Evolutionary conservation across 2,888 invertebrate species (phyloP), one percentile per base, ranked within the genome.

Genomic region (Philereme transversata): DNA sequence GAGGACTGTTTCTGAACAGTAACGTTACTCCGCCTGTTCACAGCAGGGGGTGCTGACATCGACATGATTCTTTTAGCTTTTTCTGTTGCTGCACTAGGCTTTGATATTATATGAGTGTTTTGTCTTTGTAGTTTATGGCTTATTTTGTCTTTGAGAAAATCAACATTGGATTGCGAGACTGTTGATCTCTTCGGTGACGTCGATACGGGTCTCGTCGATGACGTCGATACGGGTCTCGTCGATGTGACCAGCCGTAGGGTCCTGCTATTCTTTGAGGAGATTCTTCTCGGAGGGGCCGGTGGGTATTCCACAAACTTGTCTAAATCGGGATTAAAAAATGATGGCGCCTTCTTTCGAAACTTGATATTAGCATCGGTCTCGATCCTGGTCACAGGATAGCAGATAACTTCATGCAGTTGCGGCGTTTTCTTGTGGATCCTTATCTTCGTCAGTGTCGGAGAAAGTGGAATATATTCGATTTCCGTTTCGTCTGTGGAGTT

Each of bases 391-490:
- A 88, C 68, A 40, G 95, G 95, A 78, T 95, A 95, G 80, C 94
- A 95, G 66, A 94, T 86, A 44, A 95, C 93, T 87, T 95, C 94
- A 48, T 86, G 86, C 55, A 83, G 71, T 63, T 86, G 84, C 62
- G 93, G 91, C 62, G 88, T 84, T 78, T 93, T 94, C 90, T 95
- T 96, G 83, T 96, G 96, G 53, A 96, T 94, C 82, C 96, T 94
- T 81, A 97, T 96, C 92, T 96, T 95, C 73, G 96, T 97, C 79
- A 96, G 89, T 70, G 96, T 96, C 51, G 96, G 95, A 68, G 96
- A 95, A 77, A 96, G 95, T 79, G 96, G 96, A 86, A 96, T 95
- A 86, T 96, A 97, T 92, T 97, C 96, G 82, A 96, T 95, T 90
- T 95, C 95, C 77, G 95, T 91, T 81, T 95, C 94, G 93, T 96